Evolutionary conservation across 2,888 invertebrate genomes (phyloP).

Genomic region (Orthosia gracilis): DNA sequence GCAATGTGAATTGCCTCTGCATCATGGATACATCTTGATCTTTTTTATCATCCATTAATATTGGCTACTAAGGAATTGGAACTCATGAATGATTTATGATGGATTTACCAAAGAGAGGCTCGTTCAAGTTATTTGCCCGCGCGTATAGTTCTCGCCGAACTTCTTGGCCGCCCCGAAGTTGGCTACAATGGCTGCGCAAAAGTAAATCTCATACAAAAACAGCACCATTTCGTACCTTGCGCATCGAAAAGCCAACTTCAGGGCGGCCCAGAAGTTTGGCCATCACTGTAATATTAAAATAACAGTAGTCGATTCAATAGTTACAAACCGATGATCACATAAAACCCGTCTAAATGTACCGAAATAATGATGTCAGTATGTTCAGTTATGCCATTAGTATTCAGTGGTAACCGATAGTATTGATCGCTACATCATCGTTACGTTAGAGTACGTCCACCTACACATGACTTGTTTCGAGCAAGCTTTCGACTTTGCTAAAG

Average conservation of each 20-base stretch:
- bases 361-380: conserved; percentile 57
- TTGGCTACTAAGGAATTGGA: not conserved
- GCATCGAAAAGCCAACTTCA: too few species aligned
- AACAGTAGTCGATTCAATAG: conserved; percentile 12
- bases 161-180: too few species aligned
- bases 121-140: not conserved
- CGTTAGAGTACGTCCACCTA: conserved; percentile 45
- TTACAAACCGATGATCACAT: conserved; percentile 40
- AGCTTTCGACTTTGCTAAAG: conserved; percentile 26
- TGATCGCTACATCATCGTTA: conserved; percentile 47
- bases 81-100: conserved; percentile 2
- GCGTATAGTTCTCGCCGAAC: not conserved
- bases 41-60: not conserved
- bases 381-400: conserved; percentile 60
- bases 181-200: too few species aligned
- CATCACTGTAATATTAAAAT: not conserved
- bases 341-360: conserved; percentile 51
- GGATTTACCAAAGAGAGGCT: not conserved
- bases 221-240: too few species aligned
- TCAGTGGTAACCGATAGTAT: conserved; percentile 53
- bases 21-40: not conserved
- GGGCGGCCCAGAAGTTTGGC: too few species aligned
- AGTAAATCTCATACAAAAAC: too few species aligned
- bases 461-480: conserved; percentile 14
- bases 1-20: not conserved